phyloP scores from a whole-genome alignment of 2,888 invertebrate species.

The Nematopogon swammerdamellus region DNA sequence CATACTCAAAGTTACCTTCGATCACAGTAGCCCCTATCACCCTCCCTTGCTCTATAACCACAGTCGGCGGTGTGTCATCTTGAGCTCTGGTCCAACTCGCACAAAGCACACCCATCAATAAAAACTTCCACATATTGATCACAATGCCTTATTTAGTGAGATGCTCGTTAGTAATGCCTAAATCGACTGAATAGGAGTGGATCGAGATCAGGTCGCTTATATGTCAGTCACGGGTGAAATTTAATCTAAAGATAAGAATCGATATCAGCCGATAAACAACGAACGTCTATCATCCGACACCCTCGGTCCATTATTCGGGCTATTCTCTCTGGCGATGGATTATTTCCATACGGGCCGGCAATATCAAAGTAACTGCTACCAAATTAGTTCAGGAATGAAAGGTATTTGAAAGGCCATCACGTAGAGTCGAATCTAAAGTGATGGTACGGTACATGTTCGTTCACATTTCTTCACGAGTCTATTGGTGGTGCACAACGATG shows the following conservation, averaged over 20 bases:
- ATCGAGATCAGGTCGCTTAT: neutral
- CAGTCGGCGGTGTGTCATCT: conserved; percentile 14
- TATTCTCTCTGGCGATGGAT: too few relatives aligned
- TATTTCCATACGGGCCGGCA: too few relatives aligned
- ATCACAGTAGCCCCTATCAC: conserved; percentile 24
- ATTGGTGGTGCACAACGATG: too few relatives aligned
- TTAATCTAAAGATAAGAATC: neutral
- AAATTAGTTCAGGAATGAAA: too few relatives aligned
- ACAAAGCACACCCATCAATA: neutral
- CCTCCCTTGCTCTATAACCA: conserved; percentile 27
- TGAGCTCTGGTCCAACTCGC: conserved; percentile 6
- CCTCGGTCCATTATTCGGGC: too few relatives aligned
- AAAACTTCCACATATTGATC: neutral
- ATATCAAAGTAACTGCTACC: too few relatives aligned
- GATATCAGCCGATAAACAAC: neutral
- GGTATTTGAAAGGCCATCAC: too few relatives aligned
- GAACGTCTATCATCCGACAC: neutral
- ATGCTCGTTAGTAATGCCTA: too few relatives aligned
- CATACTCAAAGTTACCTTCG: conserved; percentile 19
- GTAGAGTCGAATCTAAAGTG: too few relatives aligned
- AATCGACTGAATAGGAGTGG: neutral
- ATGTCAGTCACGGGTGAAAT: neutral
- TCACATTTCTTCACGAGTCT: too few relatives aligned
- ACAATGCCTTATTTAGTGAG: too few relatives aligned
- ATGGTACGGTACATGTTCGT: too few relatives aligned